Percentiles rank a stretch among this genome's conserved stretches.
Evolutionary conservation across 2,113 vertebrate species (phyloP).

Genomic region (Carassius auratus): DNA sequence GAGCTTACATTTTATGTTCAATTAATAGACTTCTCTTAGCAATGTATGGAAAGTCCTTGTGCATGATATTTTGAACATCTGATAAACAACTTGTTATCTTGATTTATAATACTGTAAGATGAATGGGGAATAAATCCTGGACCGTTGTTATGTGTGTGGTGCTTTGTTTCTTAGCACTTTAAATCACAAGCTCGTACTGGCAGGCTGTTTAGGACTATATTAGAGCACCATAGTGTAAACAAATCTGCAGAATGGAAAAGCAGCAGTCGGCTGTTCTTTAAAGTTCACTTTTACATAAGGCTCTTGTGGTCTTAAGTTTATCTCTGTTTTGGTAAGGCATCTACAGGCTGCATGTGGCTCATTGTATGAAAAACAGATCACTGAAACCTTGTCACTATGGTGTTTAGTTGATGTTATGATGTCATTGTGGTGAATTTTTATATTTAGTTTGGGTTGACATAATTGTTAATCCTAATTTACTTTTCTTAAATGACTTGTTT

Average conservation of each 20-base stretch:
- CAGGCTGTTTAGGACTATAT: constrained; percentile 17
- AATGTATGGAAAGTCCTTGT: not conserved
- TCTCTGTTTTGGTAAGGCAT: not conserved
- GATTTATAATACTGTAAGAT: constrained; percentile 21
- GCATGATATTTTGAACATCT: not conserved
- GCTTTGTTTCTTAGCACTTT: constrained; percentile 11
- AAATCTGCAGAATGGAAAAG: constrained; percentile 17
- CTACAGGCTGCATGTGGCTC: too few species aligned
- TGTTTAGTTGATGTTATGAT: not conserved
- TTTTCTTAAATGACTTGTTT: not conserved
- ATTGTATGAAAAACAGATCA: not conserved
- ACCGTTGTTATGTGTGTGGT: not conserved
- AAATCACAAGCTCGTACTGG: not conserved
- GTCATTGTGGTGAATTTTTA: not conserved
- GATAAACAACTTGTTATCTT: constrained; percentile 8
- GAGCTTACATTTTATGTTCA: not conserved
- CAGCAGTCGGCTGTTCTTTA: not conserved
- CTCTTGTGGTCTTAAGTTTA: not conserved
- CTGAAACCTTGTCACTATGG: not conserved
- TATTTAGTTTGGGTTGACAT: not conserved
- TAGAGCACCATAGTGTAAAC: constrained; percentile 11
- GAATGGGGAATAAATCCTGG: not conserved
- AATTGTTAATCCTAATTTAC: not conserved
- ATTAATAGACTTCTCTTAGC: not conserved
- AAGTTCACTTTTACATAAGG: constrained; percentile 12